A percentile compares a stretch with the other conserved stretches of the same genome.
These are phyloP conservation scores for Contarinia nasturtii DNA, from an alignment of 1,140 invertebrate species.

Conservation along the genomic window DNA sequence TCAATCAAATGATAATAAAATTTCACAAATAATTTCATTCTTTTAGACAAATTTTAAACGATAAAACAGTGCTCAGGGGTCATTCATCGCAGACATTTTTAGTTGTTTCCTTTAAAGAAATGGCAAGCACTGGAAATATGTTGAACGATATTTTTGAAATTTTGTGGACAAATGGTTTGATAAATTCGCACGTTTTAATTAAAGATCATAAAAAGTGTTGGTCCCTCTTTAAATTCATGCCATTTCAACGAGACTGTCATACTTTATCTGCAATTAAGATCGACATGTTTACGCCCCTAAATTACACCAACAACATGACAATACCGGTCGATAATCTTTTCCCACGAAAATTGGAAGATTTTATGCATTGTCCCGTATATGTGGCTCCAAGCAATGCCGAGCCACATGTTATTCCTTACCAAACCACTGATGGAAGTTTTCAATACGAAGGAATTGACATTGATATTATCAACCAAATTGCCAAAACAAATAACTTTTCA, in stretches of 20 bases:
- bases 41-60: too few relatives aligned
- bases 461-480: not conserved
- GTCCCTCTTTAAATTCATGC: not conserved
- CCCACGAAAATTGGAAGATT: not conserved
- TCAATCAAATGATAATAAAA: too few relatives aligned
- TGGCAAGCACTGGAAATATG: not conserved
- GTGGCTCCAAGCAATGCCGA: not conserved
- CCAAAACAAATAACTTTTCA: not conserved
- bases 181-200: not conserved
- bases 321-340: not conserved
- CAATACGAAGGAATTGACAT: not conserved
- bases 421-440: not conserved
- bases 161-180: not conserved
- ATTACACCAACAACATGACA: not conserved
- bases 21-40: too few relatives aligned
- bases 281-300: not conserved
- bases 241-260: not conserved
- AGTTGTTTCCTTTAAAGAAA: not conserved
- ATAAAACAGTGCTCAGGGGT: too few relatives aligned
- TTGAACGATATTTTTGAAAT: not conserved
- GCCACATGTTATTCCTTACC: not conserved
- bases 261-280: not conserved
- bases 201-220: not conserved
- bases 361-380: not conserved
- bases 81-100: not conserved